Evolutionary conservation across 1,140 invertebrate species (phyloP), one percentile per base, ranked within the genome.

Genomic region (Oedothorax gibbosus): DNA sequence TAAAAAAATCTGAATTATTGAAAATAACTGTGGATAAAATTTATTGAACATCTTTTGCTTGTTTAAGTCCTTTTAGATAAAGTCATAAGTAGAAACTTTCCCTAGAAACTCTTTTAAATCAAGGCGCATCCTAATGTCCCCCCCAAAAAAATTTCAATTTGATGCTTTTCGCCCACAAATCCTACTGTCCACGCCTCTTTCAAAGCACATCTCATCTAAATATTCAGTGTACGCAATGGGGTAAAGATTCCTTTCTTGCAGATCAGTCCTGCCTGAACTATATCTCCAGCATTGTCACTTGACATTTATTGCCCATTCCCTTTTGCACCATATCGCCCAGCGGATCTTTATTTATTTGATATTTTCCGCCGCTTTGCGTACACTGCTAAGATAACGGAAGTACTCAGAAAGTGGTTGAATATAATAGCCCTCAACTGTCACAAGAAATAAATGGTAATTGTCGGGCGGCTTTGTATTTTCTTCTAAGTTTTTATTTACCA

Each of bases 221-320:
- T 82, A 82, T 82, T 82, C 68, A 82, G 54, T 20, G n/a, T 66
- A 69, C 75, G 81, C 81, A 75, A 66, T 65, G 71, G 57, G 71
- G 62, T 75, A 75, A 83, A 83, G 75, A 66, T 83, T 60, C 71
- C 75, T 75, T 73, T 83, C 81, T 83, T 83, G 51, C 65, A 66
- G 81, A 65, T 83, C 81, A 49, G 50, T n/a, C n/a, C n/a, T n/a
- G 65, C 62, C 66, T 83, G 81, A 83, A 75, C 81, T 83, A 83
- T 83, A 83, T 75, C 71, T 83, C 50, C 49, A 83, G 75, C 81
- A 83, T 75, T 83, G 81, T 83, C 71, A 83, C n/a, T 75, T 83
- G 81, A 83, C 81, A 75, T 83, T 83, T 83, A 83, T 83, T 83
- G 81, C 81, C 81, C 81, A 83, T 83, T 83, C 60, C 60, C 71